phyloP scores from a whole-genome alignment of 2,113 vertebrate genomes.

The Microtus ochrogaster region DNA sequence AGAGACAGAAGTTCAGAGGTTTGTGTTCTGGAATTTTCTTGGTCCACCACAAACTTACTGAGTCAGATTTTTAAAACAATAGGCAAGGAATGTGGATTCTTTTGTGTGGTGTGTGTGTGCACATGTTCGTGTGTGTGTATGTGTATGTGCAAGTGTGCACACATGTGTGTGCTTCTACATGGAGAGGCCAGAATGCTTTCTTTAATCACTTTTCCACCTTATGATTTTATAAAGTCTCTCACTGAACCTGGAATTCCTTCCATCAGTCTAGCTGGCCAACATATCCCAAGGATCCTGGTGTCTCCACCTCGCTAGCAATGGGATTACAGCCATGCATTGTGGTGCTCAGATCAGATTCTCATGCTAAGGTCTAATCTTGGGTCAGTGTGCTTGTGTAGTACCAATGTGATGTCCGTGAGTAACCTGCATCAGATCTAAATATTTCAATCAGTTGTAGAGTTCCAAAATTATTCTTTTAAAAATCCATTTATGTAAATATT shows the following conservation, averaged over 20 bases:
- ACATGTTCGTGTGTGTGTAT: not conserved
- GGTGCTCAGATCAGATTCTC: not conserved
- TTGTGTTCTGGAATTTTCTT: not conserved
- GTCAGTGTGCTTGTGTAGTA: not conserved
- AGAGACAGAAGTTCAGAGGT: not conserved
- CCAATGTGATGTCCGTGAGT: not conserved
- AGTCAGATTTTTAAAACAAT: constrained; percentile 28
- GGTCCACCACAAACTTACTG: not conserved
- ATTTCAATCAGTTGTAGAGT: not conserved
- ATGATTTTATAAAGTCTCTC: not conserved
- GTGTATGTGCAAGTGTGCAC: not conserved
- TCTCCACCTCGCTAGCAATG: not conserved
- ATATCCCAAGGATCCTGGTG: not conserved
- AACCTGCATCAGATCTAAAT: not conserved
- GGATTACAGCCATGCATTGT: not conserved
- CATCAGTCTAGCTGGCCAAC: not conserved
- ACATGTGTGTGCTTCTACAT: not conserved
- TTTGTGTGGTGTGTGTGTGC: no score
- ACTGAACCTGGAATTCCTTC: not conserved
- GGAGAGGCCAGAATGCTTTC: not conserved
- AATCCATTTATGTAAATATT: not conserved
- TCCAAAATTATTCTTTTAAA: not conserved
- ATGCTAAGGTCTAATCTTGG: not conserved
- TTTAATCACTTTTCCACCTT: not conserved
- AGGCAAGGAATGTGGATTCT: not conserved